These are phyloP conservation scores for Limnephilus marmoratus DNA, from an alignment of 2,888 invertebrate genomes.

Conservation along the genomic window DNA sequence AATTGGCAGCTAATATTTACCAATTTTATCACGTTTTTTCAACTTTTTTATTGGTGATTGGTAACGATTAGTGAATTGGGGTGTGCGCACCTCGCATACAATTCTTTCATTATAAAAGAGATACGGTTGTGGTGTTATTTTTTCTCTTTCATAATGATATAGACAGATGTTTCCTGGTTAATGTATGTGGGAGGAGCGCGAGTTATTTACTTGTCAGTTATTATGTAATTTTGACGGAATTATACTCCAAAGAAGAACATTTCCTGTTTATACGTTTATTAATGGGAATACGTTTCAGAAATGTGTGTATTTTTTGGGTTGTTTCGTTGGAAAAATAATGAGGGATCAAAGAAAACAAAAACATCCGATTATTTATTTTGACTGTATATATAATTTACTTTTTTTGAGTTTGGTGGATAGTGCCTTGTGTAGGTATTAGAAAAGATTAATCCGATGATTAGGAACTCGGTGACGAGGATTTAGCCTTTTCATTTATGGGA, in stretches of 20 bases:
- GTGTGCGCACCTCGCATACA: neutral
- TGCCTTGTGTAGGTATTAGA: neutral
- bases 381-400: neutral
- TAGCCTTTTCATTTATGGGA: neutral
- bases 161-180: neutral
- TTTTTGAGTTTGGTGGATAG: neutral
- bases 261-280: neutral
- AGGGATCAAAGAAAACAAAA: neutral
- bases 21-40: neutral
- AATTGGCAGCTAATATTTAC: neutral
- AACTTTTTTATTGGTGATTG: neutral
- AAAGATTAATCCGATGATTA: neutral
- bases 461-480: neutral
- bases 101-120: neutral
- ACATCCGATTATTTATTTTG: neutral
- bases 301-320: neutral
- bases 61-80: neutral
- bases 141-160: neutral
- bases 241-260: neutral
- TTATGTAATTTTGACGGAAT: neutral
- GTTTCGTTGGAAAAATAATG: neutral
- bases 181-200: neutral
- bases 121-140: neutral
- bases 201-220: too few relatives aligned
- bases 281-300: neutral